Evolutionary conservation across 1,140 invertebrate genomes (phyloP), one percentile per base, ranked within the genome.

Genomic region (Dendrolimus punctatus): DNA sequence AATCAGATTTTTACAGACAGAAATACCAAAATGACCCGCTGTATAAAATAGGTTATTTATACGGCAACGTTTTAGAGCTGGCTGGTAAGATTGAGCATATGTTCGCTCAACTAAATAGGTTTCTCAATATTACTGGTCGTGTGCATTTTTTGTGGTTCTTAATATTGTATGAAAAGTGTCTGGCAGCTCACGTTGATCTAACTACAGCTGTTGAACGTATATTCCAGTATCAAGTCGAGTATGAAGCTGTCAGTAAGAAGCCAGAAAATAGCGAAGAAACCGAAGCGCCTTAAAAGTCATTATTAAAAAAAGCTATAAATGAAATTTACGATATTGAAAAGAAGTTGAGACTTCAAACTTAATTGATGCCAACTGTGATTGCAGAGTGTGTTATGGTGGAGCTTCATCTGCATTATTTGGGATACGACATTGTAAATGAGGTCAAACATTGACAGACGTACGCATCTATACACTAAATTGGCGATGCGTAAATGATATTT

Each of bases 21-120:
- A 62, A 40, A 6, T 71, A 49, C 46, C 3, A 51, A 0, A 2
- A 49, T 3, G 46, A 67, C n/a, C 6, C 47, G 1, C 9, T 46
- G 1, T 78, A 71, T 46, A 51, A 67, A 4, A 56, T 66, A 2
- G 73, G 62, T 0, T 23, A 74, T 6, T 44, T 66, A 3, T 74
- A 71, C 49, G 71, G 71, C 0, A 47, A 57, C 2, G 7, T 72
- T 1, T 63, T 65, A 46, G 60, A 74, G 9, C n/a, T 73, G 6
- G 55, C 60, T 7, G 9, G 55, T 0, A 78, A 76, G 60, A 61
- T 78, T 53, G 65, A 71, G 6, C 66, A 58, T 6, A 44, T 70
- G 23, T 65, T 49, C n/a, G 42, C 51, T 0, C 62, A 62, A 2
- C 57, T 74, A 54, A 55, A 49, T 23, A 23, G 23, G 23, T 23